Evolutionary conservation across 2,888 invertebrate genomes (phyloP).

Genomic region (Pseudococcus longispinus): DNA sequence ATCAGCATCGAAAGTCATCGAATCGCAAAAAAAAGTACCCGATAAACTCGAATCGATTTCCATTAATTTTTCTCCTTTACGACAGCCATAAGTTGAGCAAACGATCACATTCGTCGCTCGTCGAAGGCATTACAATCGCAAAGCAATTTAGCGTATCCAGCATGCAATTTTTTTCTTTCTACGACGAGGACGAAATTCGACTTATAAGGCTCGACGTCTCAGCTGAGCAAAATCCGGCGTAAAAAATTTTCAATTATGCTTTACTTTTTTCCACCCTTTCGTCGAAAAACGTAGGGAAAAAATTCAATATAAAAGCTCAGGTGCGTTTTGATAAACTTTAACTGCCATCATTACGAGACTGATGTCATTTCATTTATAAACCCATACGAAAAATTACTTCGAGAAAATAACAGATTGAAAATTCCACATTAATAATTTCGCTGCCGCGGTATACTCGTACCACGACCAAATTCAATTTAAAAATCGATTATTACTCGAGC

Average conservation of each 20-base stretch:
- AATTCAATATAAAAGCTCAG: slow-evolving; percentile 17
- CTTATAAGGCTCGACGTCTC: background rate
- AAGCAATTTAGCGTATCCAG: background rate
- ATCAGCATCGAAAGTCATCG: too few species aligned
- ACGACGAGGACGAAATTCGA: background rate
- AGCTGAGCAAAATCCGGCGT: background rate
- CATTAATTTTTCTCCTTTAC: background rate
- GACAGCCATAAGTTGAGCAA: background rate
- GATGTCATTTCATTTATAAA: slow-evolving; percentile 18
- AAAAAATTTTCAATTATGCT: slow-evolving; percentile 7
- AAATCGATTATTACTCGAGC: slow-evolving; percentile 4
- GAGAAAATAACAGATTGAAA: slow-evolving; percentile 8
- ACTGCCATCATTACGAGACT: slow-evolving; percentile 18
- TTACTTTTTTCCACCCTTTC: background rate
- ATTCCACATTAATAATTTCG: slow-evolving; percentile 8
- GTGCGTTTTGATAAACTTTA: slow-evolving; percentile 18
- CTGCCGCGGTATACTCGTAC: background rate
- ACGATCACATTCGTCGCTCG: background rate
- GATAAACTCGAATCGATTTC: background rate
- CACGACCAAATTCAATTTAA: slow-evolving; percentile 7
- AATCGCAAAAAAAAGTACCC: too few species aligned
- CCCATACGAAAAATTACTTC: slow-evolving; percentile 4
- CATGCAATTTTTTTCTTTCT: background rate
- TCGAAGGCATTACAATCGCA: background rate
- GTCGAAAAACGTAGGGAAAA: background rate